Evolutionary conservation across 2,797 vertebrate species (phyloP).

Genomic region (Thunnus albacares): DNA sequence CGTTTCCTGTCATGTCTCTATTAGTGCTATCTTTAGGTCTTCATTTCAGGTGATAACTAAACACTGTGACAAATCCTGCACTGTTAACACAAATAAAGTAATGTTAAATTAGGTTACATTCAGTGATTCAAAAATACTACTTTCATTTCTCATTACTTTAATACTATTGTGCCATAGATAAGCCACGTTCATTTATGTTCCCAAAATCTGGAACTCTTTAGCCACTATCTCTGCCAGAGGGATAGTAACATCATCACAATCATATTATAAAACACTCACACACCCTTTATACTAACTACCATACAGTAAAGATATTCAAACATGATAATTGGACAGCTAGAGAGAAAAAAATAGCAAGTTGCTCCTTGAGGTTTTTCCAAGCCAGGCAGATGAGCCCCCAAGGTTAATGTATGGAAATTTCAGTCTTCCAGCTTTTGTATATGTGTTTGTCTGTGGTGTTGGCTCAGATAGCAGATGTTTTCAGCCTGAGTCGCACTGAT

Average conservation of each 20-base stretch:
- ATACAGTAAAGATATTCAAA: too few relatives aligned
- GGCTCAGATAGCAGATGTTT: not conserved
- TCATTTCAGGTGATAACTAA: not conserved
- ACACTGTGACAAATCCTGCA: not conserved
- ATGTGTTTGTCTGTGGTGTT: constrained; percentile 4
- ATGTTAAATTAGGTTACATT: not conserved
- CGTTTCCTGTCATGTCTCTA: too few relatives aligned
- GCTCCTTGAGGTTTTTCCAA: constrained; percentile 15
- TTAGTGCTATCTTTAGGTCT: too few relatives aligned
- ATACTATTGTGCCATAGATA: constrained; percentile 12
- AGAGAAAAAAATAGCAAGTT: constrained; percentile 24
- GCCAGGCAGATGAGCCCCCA: not conserved
- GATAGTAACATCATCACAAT: too few relatives aligned
- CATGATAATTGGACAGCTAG: constrained; percentile 39
- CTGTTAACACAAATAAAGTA: not conserved
- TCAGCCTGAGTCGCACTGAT: too few relatives aligned
- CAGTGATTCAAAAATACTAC: not conserved
- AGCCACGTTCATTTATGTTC: constrained; percentile 9
- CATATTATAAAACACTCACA: too few relatives aligned
- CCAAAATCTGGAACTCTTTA: constrained; percentile 6
- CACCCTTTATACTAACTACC: too few relatives aligned
- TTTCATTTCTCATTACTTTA: constrained; percentile 12
- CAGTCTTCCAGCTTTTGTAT: constrained; percentile 6
- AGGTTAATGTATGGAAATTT: constrained; percentile 24
- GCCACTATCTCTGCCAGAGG: constrained; percentile 1